phyloP scores from a whole-genome alignment of 2,113 vertebrate genomes.

The Phasianus colchicus region DNA sequence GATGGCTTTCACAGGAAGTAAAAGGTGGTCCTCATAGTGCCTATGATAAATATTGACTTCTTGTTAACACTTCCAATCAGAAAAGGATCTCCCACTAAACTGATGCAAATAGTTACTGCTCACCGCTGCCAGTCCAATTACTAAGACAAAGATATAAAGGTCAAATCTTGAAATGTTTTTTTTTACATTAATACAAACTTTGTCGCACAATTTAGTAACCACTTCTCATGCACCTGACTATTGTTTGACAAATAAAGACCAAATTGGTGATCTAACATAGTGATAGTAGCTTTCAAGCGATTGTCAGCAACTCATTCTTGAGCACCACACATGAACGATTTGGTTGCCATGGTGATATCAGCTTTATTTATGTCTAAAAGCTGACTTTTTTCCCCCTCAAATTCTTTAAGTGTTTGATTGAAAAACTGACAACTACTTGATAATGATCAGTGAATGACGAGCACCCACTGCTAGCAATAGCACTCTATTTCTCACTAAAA shows the following conservation, averaged over 20 bases:
- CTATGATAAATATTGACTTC: background rate
- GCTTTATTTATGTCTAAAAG: background rate
- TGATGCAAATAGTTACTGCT: background rate
- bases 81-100: background rate
- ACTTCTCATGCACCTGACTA: background rate
- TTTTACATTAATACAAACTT: background rate
- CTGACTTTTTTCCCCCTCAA: background rate
- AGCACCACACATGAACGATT: background rate
- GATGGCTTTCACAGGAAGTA: background rate
- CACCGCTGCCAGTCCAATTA: background rate
- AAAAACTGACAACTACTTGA: slow-evolving; percentile 11
- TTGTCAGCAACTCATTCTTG: background rate
- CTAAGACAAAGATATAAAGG: background rate
- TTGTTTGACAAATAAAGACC: slow-evolving; percentile 17
- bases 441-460: slow-evolving; percentile 46
- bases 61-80: background rate
- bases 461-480: background rate
- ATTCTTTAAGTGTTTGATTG: slow-evolving; percentile 35
- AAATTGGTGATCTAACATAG: background rate
- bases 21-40: background rate
- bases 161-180: background rate
- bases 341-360: background rate
- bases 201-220: background rate
- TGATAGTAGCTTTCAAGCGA: background rate
- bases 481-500: background rate